Conservation (phyloP, 2,113 vertebrate species). For the Bostrychus sinensis region DNA sequence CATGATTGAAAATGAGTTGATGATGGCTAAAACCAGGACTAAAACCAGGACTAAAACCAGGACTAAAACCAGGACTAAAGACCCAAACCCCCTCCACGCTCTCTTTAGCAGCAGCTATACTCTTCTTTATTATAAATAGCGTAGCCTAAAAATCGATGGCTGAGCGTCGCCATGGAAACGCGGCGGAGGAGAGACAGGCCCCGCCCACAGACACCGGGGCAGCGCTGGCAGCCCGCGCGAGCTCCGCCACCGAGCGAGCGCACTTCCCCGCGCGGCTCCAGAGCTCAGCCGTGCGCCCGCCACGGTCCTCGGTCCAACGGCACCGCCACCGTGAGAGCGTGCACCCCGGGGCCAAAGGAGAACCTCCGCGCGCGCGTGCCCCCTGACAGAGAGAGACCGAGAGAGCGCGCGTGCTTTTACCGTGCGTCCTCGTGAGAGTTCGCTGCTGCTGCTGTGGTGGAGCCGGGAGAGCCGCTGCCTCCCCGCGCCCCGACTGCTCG, state of each 20-base stretch:
- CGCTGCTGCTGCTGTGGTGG: slow-evolving; percentile 69
- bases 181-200: slow-evolving; percentile 11
- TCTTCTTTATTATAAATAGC: not conserved
- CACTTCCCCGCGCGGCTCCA: slow-evolving; percentile 8
- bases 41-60: too few species aligned
- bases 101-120: not conserved
- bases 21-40: too few species aligned
- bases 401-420: slow-evolving; percentile 12
- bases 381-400: not conserved
- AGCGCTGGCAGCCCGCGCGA: slow-evolving; percentile 1
- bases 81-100: not conserved
- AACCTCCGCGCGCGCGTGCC: not conserved
- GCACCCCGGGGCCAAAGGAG: not conserved
- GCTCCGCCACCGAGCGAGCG: not conserved
- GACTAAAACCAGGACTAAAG: too few species aligned
- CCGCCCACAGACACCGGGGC: slow-evolving; percentile 9
- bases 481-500: slow-evolving; percentile 62
- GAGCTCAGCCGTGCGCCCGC: not conserved
- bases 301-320: not conserved
- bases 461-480: slow-evolving; percentile 73
- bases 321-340: not conserved
- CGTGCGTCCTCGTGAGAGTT: too few species aligned
- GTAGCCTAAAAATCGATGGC: slow-evolving; percentile 1
- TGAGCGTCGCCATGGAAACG: slow-evolving; percentile 10
- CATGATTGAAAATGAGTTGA: too few species aligned